phyloP scores from a whole-genome alignment of 2,113 vertebrate species.

The Pycnonotus jocosus region DNA sequence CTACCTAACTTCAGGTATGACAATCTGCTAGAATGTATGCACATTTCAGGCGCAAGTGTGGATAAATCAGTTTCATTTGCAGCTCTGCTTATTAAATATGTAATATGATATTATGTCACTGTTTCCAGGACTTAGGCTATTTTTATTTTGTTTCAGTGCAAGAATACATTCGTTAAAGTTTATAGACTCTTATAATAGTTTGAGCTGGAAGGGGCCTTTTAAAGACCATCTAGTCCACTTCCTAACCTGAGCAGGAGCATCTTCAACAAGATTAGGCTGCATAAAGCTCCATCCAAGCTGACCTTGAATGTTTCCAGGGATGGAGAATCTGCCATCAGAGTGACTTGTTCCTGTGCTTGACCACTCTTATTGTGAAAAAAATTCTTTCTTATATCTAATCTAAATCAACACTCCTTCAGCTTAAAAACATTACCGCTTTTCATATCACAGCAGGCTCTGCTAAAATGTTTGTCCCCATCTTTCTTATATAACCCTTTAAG shows the following conservation, averaged over 20 bases:
- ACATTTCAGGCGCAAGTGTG: background rate
- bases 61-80: background rate
- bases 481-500: background rate
- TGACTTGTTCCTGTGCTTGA: background rate
- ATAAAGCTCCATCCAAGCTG: background rate
- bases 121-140: background rate
- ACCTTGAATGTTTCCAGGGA: background rate
- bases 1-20: background rate
- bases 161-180: background rate
- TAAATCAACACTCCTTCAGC: background rate
- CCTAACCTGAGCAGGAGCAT: background rate
- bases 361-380: background rate
- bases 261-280: background rate
- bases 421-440: background rate
- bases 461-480: background rate
- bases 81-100: background rate
- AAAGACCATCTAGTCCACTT: background rate
- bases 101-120: background rate
- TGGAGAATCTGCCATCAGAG: background rate
- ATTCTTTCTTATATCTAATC: background rate
- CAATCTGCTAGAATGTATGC: background rate
- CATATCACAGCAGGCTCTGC: background rate
- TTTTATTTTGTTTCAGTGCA: background rate
- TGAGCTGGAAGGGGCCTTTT: background rate
- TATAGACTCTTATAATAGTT: background rate